phyloP scores from a whole-genome alignment of 23 tunicate genomes.

The Pegea sp. region DNA sequence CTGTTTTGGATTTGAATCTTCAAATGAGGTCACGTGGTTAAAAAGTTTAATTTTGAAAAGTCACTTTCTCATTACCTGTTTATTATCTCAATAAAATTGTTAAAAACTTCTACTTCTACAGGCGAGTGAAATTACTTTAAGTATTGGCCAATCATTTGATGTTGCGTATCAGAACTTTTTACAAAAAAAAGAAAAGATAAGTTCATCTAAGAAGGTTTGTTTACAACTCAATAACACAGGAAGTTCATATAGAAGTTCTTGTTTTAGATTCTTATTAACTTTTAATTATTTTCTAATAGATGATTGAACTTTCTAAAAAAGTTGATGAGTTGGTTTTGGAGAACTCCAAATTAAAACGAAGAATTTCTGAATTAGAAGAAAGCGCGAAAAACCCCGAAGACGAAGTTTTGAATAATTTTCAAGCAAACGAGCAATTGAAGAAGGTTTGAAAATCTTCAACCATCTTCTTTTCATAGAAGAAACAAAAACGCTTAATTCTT shows the following conservation, averaged over 20 bases:
- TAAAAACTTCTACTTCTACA: neutral
- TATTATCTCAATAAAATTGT: too few species aligned
- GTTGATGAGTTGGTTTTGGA: slow-evolving; percentile 40
- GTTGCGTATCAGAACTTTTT: slow-evolving; percentile 42
- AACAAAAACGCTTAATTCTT: too few species aligned
- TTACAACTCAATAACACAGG: too few species aligned
- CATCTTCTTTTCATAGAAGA: too few species aligned
- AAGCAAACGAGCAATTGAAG: too few species aligned
- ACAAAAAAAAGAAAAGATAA: slow-evolving; percentile 4
- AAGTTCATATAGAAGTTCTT: too few species aligned
- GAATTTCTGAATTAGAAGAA: slow-evolving; percentile 27
- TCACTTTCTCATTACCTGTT: too few species aligned
- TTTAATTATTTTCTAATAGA: slow-evolving; percentile 16
- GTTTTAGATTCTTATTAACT: too few species aligned
- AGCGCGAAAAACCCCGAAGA: neutral
- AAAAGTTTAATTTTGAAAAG: slow-evolving; percentile 1
- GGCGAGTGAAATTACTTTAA: slow-evolving; percentile 79
- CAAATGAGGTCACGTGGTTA: slow-evolving; percentile 36
- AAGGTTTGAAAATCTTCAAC: too few species aligned
- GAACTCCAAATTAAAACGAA: slow-evolving; percentile 29
- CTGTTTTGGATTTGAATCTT: slow-evolving; percentile 79
- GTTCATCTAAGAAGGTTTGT: neutral
- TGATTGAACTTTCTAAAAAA: slow-evolving; percentile 42
- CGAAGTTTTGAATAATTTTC: too few species aligned
- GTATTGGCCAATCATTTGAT: slow-evolving; percentile 85